Evolutionary conservation across 92 coral and sea anemone species (phyloP).

Genomic region (Plumapathes pennacea): DNA sequence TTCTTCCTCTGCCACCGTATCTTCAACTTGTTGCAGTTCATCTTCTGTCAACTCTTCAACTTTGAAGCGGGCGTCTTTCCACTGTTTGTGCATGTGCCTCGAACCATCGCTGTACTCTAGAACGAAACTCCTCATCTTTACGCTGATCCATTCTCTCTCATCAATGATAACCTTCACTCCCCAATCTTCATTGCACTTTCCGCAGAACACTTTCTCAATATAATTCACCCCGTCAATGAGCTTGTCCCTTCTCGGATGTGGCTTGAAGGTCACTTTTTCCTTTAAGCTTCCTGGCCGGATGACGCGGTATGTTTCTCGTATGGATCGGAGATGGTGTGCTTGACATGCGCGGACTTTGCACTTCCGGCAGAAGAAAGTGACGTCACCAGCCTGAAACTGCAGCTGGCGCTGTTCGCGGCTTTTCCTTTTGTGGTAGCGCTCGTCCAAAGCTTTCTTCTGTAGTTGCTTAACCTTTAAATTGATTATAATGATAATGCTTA

Average conservation of each 20-base stretch:
- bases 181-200: slow-evolving; percentile 51
- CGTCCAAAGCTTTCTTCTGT: slow-evolving; percentile 2
- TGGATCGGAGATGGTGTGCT: slow-evolving; percentile 38
- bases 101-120: slow-evolving; percentile 6
- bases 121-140: slow-evolving; percentile 48
- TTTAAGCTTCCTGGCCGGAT: slow-evolving; percentile 24
- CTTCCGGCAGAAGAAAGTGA: slow-evolving; percentile 42
- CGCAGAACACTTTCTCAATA: slow-evolving; percentile 35
- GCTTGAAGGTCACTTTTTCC: slow-evolving; percentile 29
- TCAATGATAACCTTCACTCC: slow-evolving; percentile 39
- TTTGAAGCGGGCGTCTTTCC: slow-evolving; percentile 74
- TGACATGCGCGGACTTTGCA: slow-evolving; percentile 45
- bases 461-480: not conserved
- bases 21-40: slow-evolving; percentile 25
- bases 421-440: not conserved
- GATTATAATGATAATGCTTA: not conserved
- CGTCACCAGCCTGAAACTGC: slow-evolving; percentile 25
- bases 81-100: slow-evolving; percentile 46
- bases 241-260: slow-evolving; percentile 7
- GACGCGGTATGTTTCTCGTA: slow-evolving; percentile 13
- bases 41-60: slow-evolving; percentile 42
- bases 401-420: not conserved
- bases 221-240: not conserved
- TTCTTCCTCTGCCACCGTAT: not conserved
- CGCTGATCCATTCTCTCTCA: slow-evolving; percentile 34